phyloP scores from a whole-genome alignment of 2,113 vertebrate genomes.

The Choloepus hoffmanni region DNA sequence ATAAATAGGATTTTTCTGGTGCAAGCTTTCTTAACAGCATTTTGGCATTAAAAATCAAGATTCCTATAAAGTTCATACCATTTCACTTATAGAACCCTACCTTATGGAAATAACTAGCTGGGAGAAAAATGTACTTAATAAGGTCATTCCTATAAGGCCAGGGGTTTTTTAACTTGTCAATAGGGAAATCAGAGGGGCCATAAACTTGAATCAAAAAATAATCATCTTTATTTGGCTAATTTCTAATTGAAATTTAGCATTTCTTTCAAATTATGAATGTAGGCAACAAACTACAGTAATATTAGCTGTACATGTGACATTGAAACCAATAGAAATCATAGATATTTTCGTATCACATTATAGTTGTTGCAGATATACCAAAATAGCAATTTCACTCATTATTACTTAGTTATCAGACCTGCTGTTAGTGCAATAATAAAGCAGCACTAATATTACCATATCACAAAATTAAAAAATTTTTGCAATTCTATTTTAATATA shows the following conservation, averaged over 20 bases:
- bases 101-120: neutral
- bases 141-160: neutral
- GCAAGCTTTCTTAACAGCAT: neutral
- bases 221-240: neutral
- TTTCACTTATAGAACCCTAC: neutral
- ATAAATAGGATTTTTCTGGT: neutral
- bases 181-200: neutral
- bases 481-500: constrained; percentile 31
- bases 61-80: neutral
- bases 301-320: neutral
- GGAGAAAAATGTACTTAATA: neutral
- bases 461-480: neutral
- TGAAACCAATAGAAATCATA: neutral
- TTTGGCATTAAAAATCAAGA: neutral
- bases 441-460: neutral
- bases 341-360: neutral
- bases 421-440: neutral
- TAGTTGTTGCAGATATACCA: neutral
- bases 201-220: neutral
- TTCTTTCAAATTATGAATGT: neutral
- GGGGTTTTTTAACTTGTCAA: neutral
- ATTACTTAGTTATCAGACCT: neutral
- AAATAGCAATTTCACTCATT: neutral
- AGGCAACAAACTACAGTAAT: neutral
- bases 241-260: constrained; percentile 6